These are phyloP conservation scores for Nestor notabilis DNA, from an alignment of 2,113 vertebrate species.

Conservation along the genomic window DNA sequence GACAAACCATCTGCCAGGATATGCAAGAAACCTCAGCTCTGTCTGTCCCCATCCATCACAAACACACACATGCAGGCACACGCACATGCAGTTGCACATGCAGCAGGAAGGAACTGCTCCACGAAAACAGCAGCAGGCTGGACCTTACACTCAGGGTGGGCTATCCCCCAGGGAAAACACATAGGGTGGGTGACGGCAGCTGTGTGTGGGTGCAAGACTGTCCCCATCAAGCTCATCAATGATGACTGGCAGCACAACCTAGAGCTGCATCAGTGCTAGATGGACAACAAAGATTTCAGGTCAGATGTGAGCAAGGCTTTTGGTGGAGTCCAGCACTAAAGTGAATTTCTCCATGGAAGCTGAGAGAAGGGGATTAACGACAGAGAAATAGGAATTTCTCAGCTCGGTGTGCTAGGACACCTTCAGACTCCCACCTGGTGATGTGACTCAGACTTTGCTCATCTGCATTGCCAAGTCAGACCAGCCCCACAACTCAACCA, in stretches of 20 bases:
- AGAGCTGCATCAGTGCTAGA: fast-evolving
- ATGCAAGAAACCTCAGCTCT: not conserved
- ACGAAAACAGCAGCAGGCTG: not conserved
- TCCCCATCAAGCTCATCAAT: not conserved
- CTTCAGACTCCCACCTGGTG: fast-evolving
- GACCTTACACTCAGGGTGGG: not conserved
- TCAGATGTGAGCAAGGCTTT: not conserved
- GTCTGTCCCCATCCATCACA: not conserved
- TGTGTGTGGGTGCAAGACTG: fast-evolving
- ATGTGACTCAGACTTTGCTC: not conserved
- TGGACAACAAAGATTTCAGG: not conserved
- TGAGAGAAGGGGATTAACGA: not conserved
- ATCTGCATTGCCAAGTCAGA: fast-evolving
- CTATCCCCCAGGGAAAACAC: not conserved
- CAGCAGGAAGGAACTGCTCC: not conserved
- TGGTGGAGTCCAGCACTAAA: not conserved
- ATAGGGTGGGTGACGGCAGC: not conserved
- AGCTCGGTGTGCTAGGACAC: not conserved
- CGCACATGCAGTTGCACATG: fast-evolving
- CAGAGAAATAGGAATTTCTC: not conserved
- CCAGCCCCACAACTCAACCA: not conserved
- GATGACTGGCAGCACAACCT: not conserved
- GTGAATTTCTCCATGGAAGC: not conserved
- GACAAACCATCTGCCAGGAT: not conserved
- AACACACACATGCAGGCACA: too few species aligned